These are phyloP conservation scores for Phataginus tetradactyla DNA, from an alignment of 2,797 vertebrate genomes.

Conservation along the genomic window DNA sequence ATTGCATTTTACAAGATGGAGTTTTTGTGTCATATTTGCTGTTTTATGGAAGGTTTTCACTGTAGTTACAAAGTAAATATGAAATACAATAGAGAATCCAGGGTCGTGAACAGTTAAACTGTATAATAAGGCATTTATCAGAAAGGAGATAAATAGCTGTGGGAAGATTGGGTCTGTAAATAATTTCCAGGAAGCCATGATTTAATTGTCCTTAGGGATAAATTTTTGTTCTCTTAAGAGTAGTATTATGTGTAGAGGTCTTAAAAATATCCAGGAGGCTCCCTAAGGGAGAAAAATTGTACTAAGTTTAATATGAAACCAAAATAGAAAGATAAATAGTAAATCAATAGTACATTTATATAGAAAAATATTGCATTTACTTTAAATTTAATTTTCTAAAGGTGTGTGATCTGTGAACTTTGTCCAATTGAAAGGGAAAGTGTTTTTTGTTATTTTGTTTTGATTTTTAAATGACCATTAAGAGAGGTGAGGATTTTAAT, in stretches of 20 bases:
- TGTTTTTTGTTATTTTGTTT: background rate
- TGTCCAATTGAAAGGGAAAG: background rate
- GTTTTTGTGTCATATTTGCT: background rate
- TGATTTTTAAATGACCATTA: background rate
- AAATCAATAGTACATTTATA: slow-evolving; percentile 51
- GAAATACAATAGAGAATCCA: background rate
- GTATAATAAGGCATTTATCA: slow-evolving; percentile 20
- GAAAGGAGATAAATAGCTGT: slow-evolving; percentile 46
- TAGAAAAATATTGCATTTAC: slow-evolving; percentile 36
- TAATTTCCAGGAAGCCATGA: slow-evolving; percentile 37
- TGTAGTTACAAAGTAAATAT: slow-evolving; percentile 16
- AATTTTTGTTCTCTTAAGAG: background rate
- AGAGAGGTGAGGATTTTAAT: background rate
- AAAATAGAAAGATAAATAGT: background rate
- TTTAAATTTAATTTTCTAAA: slow-evolving; percentile 48
- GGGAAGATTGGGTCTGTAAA: background rate
- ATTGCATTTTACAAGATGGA: background rate
- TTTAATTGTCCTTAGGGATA: slow-evolving; percentile 47
- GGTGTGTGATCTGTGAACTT: background rate
- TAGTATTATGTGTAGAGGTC: background rate
- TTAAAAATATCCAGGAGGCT: background rate
- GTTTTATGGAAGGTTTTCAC: background rate
- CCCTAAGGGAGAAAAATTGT: slow-evolving; percentile 16
- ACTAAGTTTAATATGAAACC: slow-evolving; percentile 11
- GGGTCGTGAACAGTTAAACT: slow-evolving; percentile 1